phyloP scores from a whole-genome alignment of 2,113 vertebrate genomes.

The Trinectes maculatus region DNA sequence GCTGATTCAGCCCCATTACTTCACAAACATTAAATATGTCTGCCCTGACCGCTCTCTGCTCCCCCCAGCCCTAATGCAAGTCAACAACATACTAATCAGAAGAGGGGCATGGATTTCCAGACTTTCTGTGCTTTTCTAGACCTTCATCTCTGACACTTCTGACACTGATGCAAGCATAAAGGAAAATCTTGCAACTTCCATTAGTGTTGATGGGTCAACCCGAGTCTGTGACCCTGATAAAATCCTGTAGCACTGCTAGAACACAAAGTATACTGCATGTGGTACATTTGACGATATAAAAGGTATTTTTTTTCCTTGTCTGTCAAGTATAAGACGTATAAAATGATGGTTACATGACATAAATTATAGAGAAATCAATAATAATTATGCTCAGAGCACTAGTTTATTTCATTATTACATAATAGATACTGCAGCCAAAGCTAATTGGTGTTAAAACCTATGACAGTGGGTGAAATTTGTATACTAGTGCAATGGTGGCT shows the following conservation, averaged over 20 bases:
- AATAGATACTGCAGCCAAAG: neutral
- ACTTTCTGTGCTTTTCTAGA: slow-evolving; percentile 35
- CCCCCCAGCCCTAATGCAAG: slow-evolving; percentile 81
- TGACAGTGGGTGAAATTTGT: neutral
- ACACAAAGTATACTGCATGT: neutral
- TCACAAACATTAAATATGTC: slow-evolving; percentile 89
- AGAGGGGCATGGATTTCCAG: slow-evolving; percentile 67
- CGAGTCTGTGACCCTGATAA: slow-evolving; percentile 30
- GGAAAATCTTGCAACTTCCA: slow-evolving; percentile 31
- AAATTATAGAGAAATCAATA: too few relatives aligned
- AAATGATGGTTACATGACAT: too few relatives aligned
- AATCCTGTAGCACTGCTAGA: slow-evolving; percentile 14
- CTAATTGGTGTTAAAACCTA: neutral
- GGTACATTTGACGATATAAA: neutral
- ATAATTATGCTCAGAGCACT: neutral
- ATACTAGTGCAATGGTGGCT: slow-evolving; percentile 16
- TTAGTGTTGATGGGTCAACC: slow-evolving; percentile 49
- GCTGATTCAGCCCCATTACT: slow-evolving; percentile 90
- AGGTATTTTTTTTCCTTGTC: too few relatives aligned
- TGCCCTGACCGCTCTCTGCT: slow-evolving; percentile 79
- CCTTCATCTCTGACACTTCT: slow-evolving; percentile 36
- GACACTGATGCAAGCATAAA: slow-evolving; percentile 36
- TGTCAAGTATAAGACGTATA: too few relatives aligned
- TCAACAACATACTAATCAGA: slow-evolving; percentile 83
- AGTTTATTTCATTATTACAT: slow-evolving; percentile 3